Base-by-base conservation (phyloP, 2,797 vertebrate genomes). In the Hippocampus kuda region DNA sequence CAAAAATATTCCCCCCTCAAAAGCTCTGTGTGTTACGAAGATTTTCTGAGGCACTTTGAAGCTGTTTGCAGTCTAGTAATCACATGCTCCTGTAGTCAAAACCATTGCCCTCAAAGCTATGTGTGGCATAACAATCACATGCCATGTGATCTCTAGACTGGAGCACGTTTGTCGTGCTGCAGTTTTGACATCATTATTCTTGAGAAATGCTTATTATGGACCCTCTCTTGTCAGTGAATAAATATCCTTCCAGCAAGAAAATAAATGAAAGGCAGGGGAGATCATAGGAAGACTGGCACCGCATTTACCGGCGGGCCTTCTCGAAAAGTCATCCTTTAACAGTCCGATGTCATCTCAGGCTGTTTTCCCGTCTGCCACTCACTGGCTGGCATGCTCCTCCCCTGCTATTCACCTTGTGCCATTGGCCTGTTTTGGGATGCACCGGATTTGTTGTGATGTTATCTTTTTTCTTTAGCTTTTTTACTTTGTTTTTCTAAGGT, bases 401-500 rank as follows among this genome's bases (percentile, higher is more conserved):
- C 44, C 49, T 51, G 18, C 18, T 6, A 75, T 77, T 73, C 75
- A 69, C 70, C 66, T 65, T 53, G 66, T 75, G 70, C 18, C 18
- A 22, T 20, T 51, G 49, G 6, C 49, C 66, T 73, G 41, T 70
- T 83, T 69, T 79, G 81, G 74, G 30, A 22, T 54, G 26, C 20
- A 51, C 18, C 3, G 20, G 16, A 26, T 72, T 13, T 56, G 24
- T 64, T 53, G 38, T n/a, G 63, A 4, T 16, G 56, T 53, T 7
- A 46, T 51, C 8, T 6, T 38, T 56, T 68, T 51, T 7, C 34
- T 59, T 72, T 13, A 26, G 0, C 34, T 2, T 70, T 41, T 77
- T 46, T 68, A 18, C 13, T 1, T 77, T 69, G 18, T 75, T 75
- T 71, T 68, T 80, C 79, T 18, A 81, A 98, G 95, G 93, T 97